A percentile compares a stretch with the other conserved stretches of the same genome.
Conservation (phyloP, 2,888 invertebrate species). For the Meteorus colon region DNA sequence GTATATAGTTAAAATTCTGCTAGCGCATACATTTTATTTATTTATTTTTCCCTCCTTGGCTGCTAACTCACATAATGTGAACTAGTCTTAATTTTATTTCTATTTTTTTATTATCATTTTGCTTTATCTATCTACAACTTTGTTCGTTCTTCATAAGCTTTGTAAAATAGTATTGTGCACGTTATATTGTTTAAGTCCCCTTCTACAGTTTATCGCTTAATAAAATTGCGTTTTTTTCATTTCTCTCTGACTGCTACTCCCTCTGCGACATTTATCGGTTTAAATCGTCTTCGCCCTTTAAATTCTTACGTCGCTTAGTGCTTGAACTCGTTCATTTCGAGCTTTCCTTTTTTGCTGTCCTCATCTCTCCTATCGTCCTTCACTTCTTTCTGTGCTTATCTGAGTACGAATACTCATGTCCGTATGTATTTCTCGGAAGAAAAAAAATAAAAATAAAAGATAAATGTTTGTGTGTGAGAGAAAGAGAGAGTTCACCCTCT, state of each 20-base stretch:
- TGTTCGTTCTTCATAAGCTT: slow-evolving; percentile 41
- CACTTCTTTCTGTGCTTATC: neutral
- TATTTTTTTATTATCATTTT: slow-evolving; percentile 33
- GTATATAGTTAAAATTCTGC: slow-evolving; percentile 40
- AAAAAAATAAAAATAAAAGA: neutral
- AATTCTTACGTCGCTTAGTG: slow-evolving; percentile 31
- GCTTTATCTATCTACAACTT: slow-evolving; percentile 25
- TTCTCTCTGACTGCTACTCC: slow-evolving; percentile 32
- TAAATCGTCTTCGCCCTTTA: slow-evolving; percentile 37
- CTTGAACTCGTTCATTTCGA: slow-evolving; percentile 33
- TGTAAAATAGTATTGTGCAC: slow-evolving; percentile 37
- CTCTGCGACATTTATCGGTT: slow-evolving; percentile 43
- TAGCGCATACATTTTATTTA: slow-evolving; percentile 26
- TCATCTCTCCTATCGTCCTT: slow-evolving; percentile 13
- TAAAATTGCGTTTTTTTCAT: slow-evolving; percentile 46
- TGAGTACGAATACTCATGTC: neutral
- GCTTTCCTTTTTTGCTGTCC: slow-evolving; percentile 18
- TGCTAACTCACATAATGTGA: neutral
- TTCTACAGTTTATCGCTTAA: slow-evolving; percentile 44
- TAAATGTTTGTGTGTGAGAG: too few relatives aligned
- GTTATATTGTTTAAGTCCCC: slow-evolving; percentile 38
- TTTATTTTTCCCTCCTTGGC: slow-evolving; percentile 25
- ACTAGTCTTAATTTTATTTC: slow-evolving; percentile 16
- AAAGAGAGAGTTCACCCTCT: neutral
- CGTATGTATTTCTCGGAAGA: neutral